Conservation (phyloP, 1,140 invertebrate genomes). For the Sarcophaga bullata region DNA sequence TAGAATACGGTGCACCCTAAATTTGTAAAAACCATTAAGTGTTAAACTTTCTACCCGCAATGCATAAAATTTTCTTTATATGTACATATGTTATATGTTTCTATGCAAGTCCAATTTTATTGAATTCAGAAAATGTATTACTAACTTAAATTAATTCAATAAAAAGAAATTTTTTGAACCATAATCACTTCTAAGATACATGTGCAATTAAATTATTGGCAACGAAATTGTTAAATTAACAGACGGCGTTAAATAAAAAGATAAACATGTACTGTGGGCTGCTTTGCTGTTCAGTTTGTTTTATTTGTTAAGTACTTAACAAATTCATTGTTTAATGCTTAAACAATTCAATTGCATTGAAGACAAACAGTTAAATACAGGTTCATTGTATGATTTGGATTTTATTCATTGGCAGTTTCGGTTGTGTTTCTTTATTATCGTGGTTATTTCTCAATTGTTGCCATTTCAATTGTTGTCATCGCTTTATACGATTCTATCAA, state of each 20-base stretch:
- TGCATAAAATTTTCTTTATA: too few species aligned
- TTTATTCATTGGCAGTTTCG: neutral
- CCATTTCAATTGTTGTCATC: constrained; percentile 7
- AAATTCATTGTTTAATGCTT: neutral
- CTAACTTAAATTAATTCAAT: too few species aligned
- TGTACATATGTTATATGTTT: too few species aligned
- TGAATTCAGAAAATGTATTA: too few species aligned
- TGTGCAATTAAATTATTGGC: too few species aligned
- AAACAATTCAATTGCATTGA: neutral
- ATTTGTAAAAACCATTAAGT: too few species aligned
- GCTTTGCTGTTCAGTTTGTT: neutral
- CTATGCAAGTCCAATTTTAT: too few species aligned
- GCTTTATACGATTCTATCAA: neutral
- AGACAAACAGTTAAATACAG: constrained; percentile 11
- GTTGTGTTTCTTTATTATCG: neutral
- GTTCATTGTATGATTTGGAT: constrained; percentile 3
- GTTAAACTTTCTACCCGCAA: too few species aligned
- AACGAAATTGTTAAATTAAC: neutral
- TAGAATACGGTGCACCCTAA: too few species aligned
- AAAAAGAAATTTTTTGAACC: too few species aligned
- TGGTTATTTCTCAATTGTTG: neutral
- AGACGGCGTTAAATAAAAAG: constrained; percentile 4
- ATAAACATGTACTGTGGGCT: neutral
- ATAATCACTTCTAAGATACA: too few species aligned
- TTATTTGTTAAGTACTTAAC: neutral